phyloP scores from a whole-genome alignment of 2,888 invertebrate genomes.

The Amorpha juglandis region DNA sequence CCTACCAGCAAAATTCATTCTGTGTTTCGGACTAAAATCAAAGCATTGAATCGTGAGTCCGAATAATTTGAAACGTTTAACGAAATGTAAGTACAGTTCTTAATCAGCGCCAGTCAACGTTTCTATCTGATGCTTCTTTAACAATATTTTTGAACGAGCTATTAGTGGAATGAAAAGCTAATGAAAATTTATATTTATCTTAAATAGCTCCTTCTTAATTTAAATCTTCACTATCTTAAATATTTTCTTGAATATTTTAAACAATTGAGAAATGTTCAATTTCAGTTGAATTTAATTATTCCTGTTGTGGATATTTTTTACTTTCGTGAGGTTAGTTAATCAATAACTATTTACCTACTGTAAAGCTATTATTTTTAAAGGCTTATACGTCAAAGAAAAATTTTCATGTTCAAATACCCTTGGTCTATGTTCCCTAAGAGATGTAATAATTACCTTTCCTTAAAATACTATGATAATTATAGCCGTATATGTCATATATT shows the following conservation, averaged over 20 bases:
- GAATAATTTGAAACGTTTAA: conserved; percentile 20
- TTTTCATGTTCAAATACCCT: too few species aligned
- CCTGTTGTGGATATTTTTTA: not conserved
- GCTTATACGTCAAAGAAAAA: too few species aligned
- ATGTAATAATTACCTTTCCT: too few species aligned
- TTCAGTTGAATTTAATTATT: not conserved
- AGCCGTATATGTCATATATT: too few species aligned
- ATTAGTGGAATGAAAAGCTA: conserved; percentile 32
- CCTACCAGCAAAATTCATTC: too few species aligned
- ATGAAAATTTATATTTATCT: conserved; percentile 29
- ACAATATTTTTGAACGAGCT: conserved; percentile 29
- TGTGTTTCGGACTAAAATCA: not conserved
- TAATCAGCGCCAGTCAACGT: conserved; percentile 29
- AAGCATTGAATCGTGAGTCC: conserved; percentile 21
- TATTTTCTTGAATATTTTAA: conserved; percentile 31
- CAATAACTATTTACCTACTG: too few species aligned
- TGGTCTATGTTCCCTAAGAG: too few species aligned
- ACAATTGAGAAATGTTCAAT: conserved; percentile 1
- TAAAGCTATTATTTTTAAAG: too few species aligned
- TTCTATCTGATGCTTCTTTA: conserved; percentile 18
- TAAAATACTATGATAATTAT: too few species aligned
- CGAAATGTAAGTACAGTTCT: conserved; percentile 18
- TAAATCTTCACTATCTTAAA: conserved; percentile 30
- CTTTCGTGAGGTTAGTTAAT: not conserved
- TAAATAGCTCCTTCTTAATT: conserved; percentile 34